Percentiles rank a stretch among this genome's conserved stretches.
Evolutionary conservation across 1,140 invertebrate genomes (phyloP).

Genomic region (Callitettix versicolor): DNA sequence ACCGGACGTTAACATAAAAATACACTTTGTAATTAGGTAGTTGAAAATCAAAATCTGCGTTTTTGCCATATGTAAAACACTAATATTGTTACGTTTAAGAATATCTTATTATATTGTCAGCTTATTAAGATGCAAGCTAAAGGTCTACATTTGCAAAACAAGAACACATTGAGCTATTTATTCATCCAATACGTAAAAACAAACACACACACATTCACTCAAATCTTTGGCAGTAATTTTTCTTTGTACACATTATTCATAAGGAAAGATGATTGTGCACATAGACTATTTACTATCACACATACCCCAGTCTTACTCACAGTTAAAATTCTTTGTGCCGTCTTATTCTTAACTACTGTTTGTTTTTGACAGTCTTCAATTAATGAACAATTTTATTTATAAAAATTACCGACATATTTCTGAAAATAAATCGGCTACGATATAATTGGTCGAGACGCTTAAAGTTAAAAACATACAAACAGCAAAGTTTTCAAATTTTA

Average conservation of each 20-base stretch:
- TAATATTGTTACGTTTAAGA: too few species aligned
- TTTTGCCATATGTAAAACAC: too few species aligned
- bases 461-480: neutral
- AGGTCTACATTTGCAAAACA: slow-evolving; percentile 2
- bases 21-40: too few species aligned
- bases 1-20: too few species aligned
- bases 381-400: slow-evolving; percentile 2
- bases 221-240: slow-evolving; percentile 4
- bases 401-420: slow-evolving; percentile 5
- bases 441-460: slow-evolving; percentile 8
- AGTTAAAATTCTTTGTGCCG: slow-evolving; percentile 4
- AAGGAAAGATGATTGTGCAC: slow-evolving; percentile 9
- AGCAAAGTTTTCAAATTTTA: neutral
- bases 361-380: slow-evolving; percentile 3
- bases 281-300: neutral
- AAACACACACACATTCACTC: neutral
- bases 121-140: too few species aligned
- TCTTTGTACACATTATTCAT: neutral
- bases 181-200: too few species aligned
- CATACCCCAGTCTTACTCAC: neutral
- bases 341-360: neutral
- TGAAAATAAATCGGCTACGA: neutral
- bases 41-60: too few species aligned
- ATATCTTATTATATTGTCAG: too few species aligned
- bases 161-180: neutral